These are phyloP conservation scores for Synanthedon formicaeformis DNA, from an alignment of 2,888 invertebrate genomes.

Conservation along the genomic window DNA sequence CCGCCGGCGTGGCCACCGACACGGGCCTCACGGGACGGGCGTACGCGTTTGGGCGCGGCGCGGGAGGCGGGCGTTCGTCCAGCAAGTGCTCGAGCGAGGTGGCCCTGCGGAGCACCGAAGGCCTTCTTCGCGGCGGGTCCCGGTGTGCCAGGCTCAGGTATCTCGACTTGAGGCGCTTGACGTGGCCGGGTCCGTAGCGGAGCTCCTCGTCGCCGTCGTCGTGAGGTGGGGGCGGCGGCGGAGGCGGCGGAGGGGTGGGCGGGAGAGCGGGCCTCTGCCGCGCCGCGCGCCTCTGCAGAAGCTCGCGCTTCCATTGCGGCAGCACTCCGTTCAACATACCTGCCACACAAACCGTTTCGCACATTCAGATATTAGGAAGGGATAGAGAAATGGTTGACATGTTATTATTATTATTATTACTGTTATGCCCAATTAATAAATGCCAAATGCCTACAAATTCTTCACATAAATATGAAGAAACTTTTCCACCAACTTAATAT, in stretches of 20 bases:
- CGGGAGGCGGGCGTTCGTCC: constrained; percentile 70
- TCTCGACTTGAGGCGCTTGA: constrained; percentile 86
- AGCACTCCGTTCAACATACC: constrained; percentile 62
- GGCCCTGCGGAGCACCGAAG: constrained; percentile 82
- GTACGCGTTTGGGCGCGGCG: constrained; percentile 24
- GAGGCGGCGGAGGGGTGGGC: constrained; percentile 23
- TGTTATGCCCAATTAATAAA: no score
- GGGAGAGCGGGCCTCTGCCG: constrained; percentile 28
- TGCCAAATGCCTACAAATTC: no score
- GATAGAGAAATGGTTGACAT: no score
- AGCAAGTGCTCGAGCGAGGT: constrained; percentile 87
- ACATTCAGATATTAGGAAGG: no score
- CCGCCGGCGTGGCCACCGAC: constrained; percentile 30
- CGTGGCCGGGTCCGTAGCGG: constrained; percentile 92
- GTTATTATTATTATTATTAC: no score
- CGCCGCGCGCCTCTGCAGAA: constrained; percentile 79
- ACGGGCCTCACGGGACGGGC: constrained; percentile 26
- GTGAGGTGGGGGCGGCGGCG: constrained; percentile 31
- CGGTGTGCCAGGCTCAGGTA: constrained; percentile 87
- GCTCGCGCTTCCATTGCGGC: constrained; percentile 88
- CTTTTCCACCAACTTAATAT: no score
- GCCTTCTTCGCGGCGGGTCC: constrained; percentile 76
- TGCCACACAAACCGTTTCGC: constrained; percentile 12
- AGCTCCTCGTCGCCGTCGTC: constrained; percentile 76
- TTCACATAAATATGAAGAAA: no score